Base-by-base conservation (phyloP, 2,888 invertebrate species). In the Noctuana brunneofusca region DNA sequence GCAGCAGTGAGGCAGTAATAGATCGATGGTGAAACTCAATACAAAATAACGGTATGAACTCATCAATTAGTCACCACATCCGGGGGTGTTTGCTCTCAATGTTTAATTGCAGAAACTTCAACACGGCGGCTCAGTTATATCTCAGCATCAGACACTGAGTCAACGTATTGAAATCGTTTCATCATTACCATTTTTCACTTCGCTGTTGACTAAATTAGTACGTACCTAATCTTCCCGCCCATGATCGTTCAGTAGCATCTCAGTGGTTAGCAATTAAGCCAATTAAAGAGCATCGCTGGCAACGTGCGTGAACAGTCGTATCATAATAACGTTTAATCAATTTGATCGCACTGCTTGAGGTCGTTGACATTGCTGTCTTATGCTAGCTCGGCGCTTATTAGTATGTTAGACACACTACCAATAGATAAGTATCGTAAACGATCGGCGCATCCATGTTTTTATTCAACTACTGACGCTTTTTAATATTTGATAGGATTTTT, bases 271-370 rank as follows among this genome's bases (percentile, higher is more conserved):
- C 80, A 85, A 88, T 89, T 85, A 86, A 83, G 78, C 72, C 87
- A 87, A 87, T 89, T 85, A 87, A 80, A 86, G 78, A 80, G 81
- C 85, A 84, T 84, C 79, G 50, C 58, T 73, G 72, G 68, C 73
- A 70, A 75, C 77, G 74, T 79, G 81, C 81, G 82, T 79, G 83
- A 78, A 76, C 72, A 73, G 70, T 78, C 72, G 75, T 80, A 85
- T 83, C 81, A 81, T 83, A 83, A 85, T 83, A 86, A 81, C 81
- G 75, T 75, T 82, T 83, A 84, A 87, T 89, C 86, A 86, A 86
- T 85, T 86, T 80, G 84, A 81, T 86, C 82, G 77, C 78, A 75
- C 74, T 41, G 30, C 48, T 16, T 58, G 69, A 68, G 89, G 84
- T 87, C 87, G 77, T 77, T 73, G 73, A 72, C 76, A 66, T 53